These are phyloP conservation scores for Zaprionus lineosus DNA, from an alignment of 2,888 invertebrate genomes.

Conservation along the genomic window DNA sequence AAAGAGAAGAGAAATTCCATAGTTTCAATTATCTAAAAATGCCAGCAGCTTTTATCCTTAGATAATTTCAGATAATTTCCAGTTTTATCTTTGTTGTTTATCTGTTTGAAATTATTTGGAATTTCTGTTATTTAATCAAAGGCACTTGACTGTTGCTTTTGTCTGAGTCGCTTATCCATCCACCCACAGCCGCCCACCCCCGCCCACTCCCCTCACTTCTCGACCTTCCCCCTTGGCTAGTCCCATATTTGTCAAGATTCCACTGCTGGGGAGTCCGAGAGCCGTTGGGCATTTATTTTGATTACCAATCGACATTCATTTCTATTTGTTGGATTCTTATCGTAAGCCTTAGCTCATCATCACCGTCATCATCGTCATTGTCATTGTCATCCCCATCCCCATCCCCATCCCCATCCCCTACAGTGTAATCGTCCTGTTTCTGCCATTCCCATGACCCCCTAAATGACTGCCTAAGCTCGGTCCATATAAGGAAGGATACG, in stretches of 20 bases:
- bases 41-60: too few relatives aligned
- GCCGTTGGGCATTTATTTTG: slow-evolving; percentile 80
- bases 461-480: slow-evolving; percentile 58
- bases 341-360: slow-evolving; percentile 59
- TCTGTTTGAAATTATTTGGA: too few relatives aligned
- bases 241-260: slow-evolving; percentile 41
- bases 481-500: too few relatives aligned
- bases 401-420: slow-evolving; percentile 3
- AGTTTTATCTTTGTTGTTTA: too few relatives aligned
- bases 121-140: too few relatives aligned
- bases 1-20: too few relatives aligned
- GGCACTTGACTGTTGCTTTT: too few relatives aligned
- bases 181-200: slow-evolving; percentile 2
- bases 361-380: slow-evolving; percentile 14
- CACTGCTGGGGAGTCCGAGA: not conserved
- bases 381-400: slow-evolving; percentile 12
- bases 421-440: not conserved
- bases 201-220: too few relatives aligned
- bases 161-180: not conserved
- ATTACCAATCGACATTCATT: slow-evolving; percentile 82
- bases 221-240: not conserved
- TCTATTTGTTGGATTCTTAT: slow-evolving; percentile 80
- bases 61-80: too few relatives aligned
- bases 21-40: too few relatives aligned
- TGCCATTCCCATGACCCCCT: slow-evolving; percentile 26